These are phyloP conservation scores for Telmatherina bonti DNA, from an alignment of 2,797 vertebrate species.

Conservation along the genomic window DNA sequence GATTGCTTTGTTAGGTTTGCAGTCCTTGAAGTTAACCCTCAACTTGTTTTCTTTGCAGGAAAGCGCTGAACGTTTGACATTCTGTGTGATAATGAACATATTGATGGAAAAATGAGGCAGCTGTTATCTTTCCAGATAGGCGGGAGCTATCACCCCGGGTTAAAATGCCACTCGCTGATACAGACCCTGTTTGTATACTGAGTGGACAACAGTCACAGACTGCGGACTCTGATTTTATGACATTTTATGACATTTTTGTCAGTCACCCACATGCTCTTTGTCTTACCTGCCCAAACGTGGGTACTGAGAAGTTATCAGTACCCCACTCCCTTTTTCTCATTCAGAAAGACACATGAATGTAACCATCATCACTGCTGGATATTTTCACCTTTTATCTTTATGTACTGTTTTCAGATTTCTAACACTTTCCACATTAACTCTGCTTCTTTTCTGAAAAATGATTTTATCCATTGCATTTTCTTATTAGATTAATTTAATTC, in stretches of 20 bases:
- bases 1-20: neutral
- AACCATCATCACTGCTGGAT: too few species aligned
- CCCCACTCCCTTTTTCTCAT: too few species aligned
- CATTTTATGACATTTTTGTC: conserved; percentile 74
- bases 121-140: conserved; percentile 54
- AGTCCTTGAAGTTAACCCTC: conserved; percentile 1
- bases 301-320: neutral
- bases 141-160: conserved; percentile 38
- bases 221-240: conserved; percentile 46
- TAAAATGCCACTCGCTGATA: conserved; percentile 70
- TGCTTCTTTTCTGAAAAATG: too few species aligned
- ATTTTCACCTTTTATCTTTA: too few species aligned
- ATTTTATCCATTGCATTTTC: too few species aligned
- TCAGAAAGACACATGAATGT: too few species aligned
- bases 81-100: conserved; percentile 58
- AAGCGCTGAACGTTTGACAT: conserved; percentile 56
- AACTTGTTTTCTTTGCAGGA: conserved; percentile 35
- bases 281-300: neutral
- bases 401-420: too few species aligned
- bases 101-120: conserved; percentile 30
- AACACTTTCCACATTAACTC: too few species aligned
- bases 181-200: conserved; percentile 24
- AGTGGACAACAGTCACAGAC: conserved; percentile 41
- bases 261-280: neutral
- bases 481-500: too few species aligned